These are phyloP conservation scores for Osmoderma eremita DNA, from an alignment of 2,888 invertebrate genomes.

Conservation along the genomic window DNA sequence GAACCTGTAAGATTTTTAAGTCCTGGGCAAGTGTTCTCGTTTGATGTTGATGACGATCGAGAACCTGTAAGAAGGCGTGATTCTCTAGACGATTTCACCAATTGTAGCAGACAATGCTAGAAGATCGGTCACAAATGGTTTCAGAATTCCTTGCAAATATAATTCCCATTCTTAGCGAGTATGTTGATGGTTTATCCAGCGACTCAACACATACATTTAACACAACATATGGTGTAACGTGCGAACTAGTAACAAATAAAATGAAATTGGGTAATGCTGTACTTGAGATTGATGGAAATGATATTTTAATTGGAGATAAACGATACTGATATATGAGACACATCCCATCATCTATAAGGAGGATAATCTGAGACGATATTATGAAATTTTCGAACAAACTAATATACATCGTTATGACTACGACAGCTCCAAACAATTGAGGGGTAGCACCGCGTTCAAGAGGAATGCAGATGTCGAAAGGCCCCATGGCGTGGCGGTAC, in stretches of 20 bases:
- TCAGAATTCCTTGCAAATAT: slow-evolving; percentile 11
- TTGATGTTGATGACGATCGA: not conserved
- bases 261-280: slow-evolving; percentile 33
- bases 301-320: slow-evolving; percentile 23
- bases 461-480: not conserved
- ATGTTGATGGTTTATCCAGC: not conserved
- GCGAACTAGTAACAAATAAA: not conserved
- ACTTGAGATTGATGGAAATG: slow-evolving; percentile 31
- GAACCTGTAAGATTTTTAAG: too few species aligned
- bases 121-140: not conserved
- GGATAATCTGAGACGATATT: slow-evolving; percentile 26
- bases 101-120: not conserved
- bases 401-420: slow-evolving; percentile 3
- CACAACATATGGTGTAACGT: slow-evolving; percentile 2
- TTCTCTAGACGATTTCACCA: too few species aligned
- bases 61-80: too few species aligned
- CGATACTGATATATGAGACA: slow-evolving; percentile 39
- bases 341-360: slow-evolving; percentile 23
- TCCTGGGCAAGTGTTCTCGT: not conserved
- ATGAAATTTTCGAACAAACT: slow-evolving; percentile 30
- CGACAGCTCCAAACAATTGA: not conserved
- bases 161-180: not conserved
- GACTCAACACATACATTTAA: not conserved
- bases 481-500: too few species aligned
- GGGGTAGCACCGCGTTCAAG: slow-evolving; percentile 6